Percentiles rank a stretch among this genome's conserved stretches.
Evolutionary conservation across 2,888 invertebrate genomes (phyloP).

Genomic region (Drosophila dives): DNA sequence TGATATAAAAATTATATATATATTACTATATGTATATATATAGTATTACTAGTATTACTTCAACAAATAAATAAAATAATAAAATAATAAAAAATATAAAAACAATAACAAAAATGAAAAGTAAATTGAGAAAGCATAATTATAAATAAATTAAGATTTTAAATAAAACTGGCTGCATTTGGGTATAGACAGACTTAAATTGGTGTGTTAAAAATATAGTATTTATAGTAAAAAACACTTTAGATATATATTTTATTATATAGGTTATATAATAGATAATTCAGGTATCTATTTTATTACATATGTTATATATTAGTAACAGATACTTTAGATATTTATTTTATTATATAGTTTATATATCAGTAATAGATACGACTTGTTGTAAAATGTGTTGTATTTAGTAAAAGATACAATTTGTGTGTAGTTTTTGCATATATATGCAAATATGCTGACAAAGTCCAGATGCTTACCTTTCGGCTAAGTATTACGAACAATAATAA

Average conservation of each 20-base stretch:
- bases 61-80: background rate
- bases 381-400: background rate
- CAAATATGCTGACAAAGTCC: conserved; percentile 30
- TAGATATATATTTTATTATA: background rate
- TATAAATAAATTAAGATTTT: background rate
- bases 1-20: background rate
- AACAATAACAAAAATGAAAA: background rate
- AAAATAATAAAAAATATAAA: background rate
- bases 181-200: background rate
- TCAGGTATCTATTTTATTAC: background rate
- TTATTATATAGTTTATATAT: background rate
- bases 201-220: background rate
- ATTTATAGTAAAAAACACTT: background rate
- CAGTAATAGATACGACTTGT: background rate
- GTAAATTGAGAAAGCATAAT: background rate
- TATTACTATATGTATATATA: too few species aligned
- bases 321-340: too few species aligned
- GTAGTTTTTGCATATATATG: background rate
- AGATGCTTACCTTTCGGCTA: conserved; percentile 36
- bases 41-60: background rate
- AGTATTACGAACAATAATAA: conserved; percentile 55
- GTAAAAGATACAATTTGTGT: background rate
- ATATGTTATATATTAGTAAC: too few species aligned
- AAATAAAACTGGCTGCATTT: background rate
- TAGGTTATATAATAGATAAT: background rate